These are phyloP conservation scores for Ctenochaetus hawaiiensis DNA, from an alignment of 2,797 vertebrate genomes.

Conservation along the genomic window DNA sequence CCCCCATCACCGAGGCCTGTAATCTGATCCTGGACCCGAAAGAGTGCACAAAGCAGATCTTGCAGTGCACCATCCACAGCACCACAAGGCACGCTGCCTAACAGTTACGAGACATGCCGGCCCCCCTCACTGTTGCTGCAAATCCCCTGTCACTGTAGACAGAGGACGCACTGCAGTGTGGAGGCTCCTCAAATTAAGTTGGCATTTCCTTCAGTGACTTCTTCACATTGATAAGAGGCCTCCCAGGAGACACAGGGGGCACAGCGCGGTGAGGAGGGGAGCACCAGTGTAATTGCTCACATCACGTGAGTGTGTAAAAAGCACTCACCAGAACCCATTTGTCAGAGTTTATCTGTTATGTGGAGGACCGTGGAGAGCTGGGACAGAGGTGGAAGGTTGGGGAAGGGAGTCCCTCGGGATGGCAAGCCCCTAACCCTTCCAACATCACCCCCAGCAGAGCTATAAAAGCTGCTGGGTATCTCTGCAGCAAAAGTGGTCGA, in stretches of 20 bases:
- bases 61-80: slow-evolving; percentile 52
- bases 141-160: slow-evolving; percentile 66
- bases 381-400: slow-evolving; percentile 38
- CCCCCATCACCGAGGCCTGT: slow-evolving; percentile 60
- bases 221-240: slow-evolving; percentile 79
- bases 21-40: slow-evolving; percentile 69
- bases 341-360: slow-evolving; percentile 81
- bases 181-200: slow-evolving; percentile 80
- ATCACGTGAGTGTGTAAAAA: slow-evolving; percentile 73
- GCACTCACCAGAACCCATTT: slow-evolving; percentile 74
- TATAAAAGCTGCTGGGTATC: slow-evolving; percentile 72
- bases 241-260: slow-evolving; percentile 63
- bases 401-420: slow-evolving; percentile 56
- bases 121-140: slow-evolving; percentile 20
- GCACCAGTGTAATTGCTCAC: slow-evolving; percentile 61
- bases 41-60: slow-evolving; percentile 51
- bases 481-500: slow-evolving; percentile 74
- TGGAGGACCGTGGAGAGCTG: slow-evolving; percentile 47
- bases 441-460: slow-evolving; percentile 40
- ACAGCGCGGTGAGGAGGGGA: slow-evolving; percentile 27
- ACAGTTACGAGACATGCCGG: slow-evolving; percentile 56
- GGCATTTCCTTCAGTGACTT: slow-evolving; percentile 88
- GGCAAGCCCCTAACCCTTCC: slow-evolving; percentile 46
- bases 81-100: slow-evolving; percentile 67
- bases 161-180: slow-evolving; percentile 75